phyloP scores from a whole-genome alignment of 2,113 vertebrate genomes.

The Riparia riparia region DNA sequence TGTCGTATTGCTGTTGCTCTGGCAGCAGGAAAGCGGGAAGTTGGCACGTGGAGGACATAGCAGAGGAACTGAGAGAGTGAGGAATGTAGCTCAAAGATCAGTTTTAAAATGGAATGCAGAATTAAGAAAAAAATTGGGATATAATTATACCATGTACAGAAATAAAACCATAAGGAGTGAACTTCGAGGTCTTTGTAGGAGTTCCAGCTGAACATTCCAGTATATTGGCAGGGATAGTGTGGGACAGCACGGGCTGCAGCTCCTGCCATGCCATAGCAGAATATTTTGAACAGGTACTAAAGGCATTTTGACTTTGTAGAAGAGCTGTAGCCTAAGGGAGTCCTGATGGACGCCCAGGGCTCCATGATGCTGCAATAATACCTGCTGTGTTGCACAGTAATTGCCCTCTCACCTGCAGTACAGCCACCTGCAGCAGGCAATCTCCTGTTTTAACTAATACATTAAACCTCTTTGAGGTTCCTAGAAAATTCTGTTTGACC shows the following conservation, averaged over 20 bases:
- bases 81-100: neutral
- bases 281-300: neutral
- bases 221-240: neutral
- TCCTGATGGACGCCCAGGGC: neutral
- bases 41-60: neutral
- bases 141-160: neutral
- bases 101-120: neutral
- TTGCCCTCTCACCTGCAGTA: neutral
- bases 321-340: neutral
- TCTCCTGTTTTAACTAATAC: neutral
- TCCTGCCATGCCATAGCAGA: neutral
- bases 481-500: constrained; percentile 25
- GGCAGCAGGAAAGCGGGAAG: neutral
- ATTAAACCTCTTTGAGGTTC: neutral
- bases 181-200: neutral
- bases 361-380: neutral
- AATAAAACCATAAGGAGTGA: neutral
- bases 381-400: neutral
- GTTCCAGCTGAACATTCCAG: neutral
- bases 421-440: neutral
- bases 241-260: neutral
- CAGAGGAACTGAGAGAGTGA: neutral
- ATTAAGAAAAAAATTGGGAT: neutral
- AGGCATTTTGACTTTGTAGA: neutral
- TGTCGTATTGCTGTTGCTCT: neutral